Evolutionary conservation across 2,797 vertebrate genomes (phyloP).

Genomic region (Sciaenops ocellatus): DNA sequence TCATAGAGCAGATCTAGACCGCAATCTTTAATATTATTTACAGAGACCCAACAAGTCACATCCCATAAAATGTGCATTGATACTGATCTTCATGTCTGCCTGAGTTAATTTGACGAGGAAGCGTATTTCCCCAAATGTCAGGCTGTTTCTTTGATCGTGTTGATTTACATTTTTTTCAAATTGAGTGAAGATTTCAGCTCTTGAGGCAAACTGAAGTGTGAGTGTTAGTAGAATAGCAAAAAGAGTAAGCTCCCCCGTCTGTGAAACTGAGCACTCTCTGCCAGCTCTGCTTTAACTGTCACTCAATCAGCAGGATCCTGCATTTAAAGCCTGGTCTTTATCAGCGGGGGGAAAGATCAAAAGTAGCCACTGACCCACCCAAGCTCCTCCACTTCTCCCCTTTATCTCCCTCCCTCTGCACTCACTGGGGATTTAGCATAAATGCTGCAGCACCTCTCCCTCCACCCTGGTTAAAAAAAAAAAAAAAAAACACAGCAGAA

Average conservation of each 20-base stretch:
- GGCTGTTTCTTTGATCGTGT: neutral
- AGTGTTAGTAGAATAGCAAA: slow-evolving; percentile 10
- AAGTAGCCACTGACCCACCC: slow-evolving; percentile 39
- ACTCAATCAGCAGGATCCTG: slow-evolving; percentile 43
- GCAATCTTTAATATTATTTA: no score
- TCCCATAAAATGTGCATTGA: neutral
- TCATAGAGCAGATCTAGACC: no score
- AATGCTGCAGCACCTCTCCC: slow-evolving; percentile 25
- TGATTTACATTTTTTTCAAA: neutral
- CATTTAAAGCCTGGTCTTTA: slow-evolving; percentile 34
- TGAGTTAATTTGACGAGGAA: neutral
- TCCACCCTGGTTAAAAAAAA: neutral
- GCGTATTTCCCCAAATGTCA: neutral
- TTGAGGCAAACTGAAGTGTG: neutral
- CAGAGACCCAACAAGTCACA: no score
- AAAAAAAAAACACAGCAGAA: slow-evolving; percentile 20
- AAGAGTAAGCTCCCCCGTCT: neutral
- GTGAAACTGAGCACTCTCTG: neutral
- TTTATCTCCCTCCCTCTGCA: slow-evolving; percentile 18
- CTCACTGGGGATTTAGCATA: slow-evolving; percentile 33
- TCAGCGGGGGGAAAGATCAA: slow-evolving; percentile 43
- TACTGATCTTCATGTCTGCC: neutral
- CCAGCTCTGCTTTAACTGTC: slow-evolving; percentile 24
- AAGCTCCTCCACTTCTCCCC: neutral
- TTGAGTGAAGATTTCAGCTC: neutral